Conservation (phyloP, 2,888 invertebrate genomes). For the Elaeidobius kamerunicus region DNA sequence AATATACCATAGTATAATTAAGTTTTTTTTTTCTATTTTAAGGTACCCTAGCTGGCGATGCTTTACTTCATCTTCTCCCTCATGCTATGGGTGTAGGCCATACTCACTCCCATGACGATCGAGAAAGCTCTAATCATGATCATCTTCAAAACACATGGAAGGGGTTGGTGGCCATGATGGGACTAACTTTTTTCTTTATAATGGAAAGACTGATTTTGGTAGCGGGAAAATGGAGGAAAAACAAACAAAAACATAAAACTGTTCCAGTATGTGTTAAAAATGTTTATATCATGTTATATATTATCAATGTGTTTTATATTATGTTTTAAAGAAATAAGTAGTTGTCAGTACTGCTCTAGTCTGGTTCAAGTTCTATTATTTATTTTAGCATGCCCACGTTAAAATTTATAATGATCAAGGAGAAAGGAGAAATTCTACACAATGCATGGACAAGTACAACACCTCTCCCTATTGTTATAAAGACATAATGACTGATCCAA, state of each 20-base stretch:
- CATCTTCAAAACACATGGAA: slow-evolving; percentile 79
- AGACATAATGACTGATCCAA: slow-evolving; percentile 59
- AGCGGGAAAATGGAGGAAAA: slow-evolving; percentile 77
- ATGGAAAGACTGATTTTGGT: slow-evolving; percentile 80
- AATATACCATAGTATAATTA: too few relatives aligned
- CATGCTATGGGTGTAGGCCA: slow-evolving; percentile 61
- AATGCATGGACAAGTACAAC: slow-evolving; percentile 86
- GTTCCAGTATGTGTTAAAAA: slow-evolving; percentile 22
- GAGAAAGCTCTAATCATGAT: slow-evolving; percentile 30
- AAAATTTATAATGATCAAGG: slow-evolving; percentile 61
- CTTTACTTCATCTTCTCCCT: slow-evolving; percentile 86
- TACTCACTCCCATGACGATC: slow-evolving; percentile 28
- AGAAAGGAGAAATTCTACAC: slow-evolving; percentile 42
- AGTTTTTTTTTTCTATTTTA: too few relatives aligned
- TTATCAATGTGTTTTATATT: too few relatives aligned
- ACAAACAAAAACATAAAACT: slow-evolving; percentile 52
- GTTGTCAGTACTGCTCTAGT: too few relatives aligned
- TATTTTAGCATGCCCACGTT: slow-evolving; percentile 44
- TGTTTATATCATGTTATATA: too few relatives aligned
- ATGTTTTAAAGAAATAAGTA: too few relatives aligned
- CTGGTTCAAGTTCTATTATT: too few relatives aligned
- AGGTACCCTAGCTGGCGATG: slow-evolving; percentile 70
- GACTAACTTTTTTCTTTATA: slow-evolving; percentile 86
- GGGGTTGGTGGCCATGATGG: slow-evolving; percentile 77
- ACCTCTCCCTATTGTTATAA: slow-evolving; percentile 86